Base-by-base conservation (phyloP, 2,797 vertebrate genomes). In the Telmatherina bonti region DNA sequence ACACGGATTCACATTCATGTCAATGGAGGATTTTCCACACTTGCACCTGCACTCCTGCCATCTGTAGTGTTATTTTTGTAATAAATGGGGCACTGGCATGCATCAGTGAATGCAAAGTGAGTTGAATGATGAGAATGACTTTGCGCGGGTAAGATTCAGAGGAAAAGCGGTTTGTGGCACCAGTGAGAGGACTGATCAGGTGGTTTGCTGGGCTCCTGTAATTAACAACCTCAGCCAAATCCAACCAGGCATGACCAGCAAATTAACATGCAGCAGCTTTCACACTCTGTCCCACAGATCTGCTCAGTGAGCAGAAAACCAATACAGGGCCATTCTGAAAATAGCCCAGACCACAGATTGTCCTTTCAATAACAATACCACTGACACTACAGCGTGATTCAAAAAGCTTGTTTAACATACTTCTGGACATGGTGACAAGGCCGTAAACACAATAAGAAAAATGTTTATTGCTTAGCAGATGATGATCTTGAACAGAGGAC, bases 191-290 rank as follows among this genome's bases (percentile, higher is more conserved):
- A 81, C 76, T 63, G 84, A 91, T 94, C 93, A 93, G 92, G 92
- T 93, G 93, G 88, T 90, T 83, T 72, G 63, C 74, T 80, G 78
- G 79, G 82, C 83, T 90, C 79, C 81, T 87, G 86, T 91, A 94
- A 94, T 94, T 91, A 94, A 91, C 90, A 90, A 90, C 88, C 83
- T 76, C 84, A 86, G 86, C 86, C 90, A 91, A 85, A 88, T 88
- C 70, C 87, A 93, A 79, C 90, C 89, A 92, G 86, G 88, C 92
- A 92, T 91, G 85, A 93, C 87, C 81, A 60, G 77, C 75, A 83
- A 90, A 92, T 87, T 90, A 92, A 93, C 85, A 90, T 90, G 89
- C 89, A 91, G 92, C 89, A 85, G 86, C 88, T 87, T 90, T 87
- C 90, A 82, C 86, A 85, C 88, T 88, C 89, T 58, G 83, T 87